Conservation (phyloP, 1,140 invertebrate genomes). For the Hormaphis cornu region DNA sequence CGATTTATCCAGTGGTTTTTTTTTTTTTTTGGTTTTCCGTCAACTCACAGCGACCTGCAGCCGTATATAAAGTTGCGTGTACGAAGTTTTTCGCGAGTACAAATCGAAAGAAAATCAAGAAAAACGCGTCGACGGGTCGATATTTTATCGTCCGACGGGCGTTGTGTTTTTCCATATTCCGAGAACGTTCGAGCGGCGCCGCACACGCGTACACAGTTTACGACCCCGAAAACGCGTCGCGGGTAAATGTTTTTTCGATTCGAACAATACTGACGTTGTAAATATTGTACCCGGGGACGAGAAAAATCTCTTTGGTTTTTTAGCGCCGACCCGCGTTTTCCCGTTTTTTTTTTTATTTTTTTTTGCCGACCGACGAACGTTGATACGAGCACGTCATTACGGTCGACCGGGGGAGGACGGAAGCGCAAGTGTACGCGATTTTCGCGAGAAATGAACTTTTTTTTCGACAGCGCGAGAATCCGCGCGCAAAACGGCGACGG, state of each 20-base stretch:
- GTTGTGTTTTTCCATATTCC: conserved; percentile 16
- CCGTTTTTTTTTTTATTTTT: no score
- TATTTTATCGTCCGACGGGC: neutral
- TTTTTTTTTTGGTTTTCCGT: no score
- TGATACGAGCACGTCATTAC: no score
- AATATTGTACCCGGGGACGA: neutral
- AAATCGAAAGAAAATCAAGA: neutral
- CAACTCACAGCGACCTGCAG: no score
- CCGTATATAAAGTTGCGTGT: no score
- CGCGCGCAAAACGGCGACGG: no score
- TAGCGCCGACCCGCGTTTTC: neutral
- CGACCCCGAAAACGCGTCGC: neutral
- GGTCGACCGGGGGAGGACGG: no score
- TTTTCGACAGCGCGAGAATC: no score
- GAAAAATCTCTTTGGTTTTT: neutral
- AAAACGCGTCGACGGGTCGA: neutral
- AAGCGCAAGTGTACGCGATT: no score
- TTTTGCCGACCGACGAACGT: no score
- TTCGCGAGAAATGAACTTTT: no score
- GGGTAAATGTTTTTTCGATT: conserved; percentile 9
- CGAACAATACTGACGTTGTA: conserved; percentile 16
- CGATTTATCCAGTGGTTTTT: no score
- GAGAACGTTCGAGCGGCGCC: neutral
- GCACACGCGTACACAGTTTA: neutral
- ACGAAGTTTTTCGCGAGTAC: neutral